phyloP scores from a whole-genome alignment of 2,113 vertebrate species.

The Spea bombifrons region DNA sequence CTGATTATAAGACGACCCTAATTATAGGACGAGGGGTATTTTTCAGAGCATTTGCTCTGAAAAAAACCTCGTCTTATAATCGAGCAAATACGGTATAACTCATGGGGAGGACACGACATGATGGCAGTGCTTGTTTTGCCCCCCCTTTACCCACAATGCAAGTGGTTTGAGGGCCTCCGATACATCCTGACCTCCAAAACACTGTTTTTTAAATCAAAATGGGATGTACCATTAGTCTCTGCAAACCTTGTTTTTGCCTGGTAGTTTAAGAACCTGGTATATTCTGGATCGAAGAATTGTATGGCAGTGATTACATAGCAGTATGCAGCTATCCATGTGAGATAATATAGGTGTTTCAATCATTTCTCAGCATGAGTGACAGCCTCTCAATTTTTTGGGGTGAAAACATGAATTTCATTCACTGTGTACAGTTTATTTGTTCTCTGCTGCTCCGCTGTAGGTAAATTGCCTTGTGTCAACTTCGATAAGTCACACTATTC shows the following conservation, averaged over 20 bases:
- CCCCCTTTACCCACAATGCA: too few species aligned
- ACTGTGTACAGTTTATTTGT: constrained; percentile 23
- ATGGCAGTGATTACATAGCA: constrained; percentile 31
- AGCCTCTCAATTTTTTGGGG: constrained; percentile 35
- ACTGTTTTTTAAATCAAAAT: too few species aligned
- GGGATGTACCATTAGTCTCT: not conserved
- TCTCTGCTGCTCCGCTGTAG: constrained; percentile 12
- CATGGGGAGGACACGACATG: too few species aligned
- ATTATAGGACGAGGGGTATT: too few species aligned
- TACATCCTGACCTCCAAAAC: too few species aligned
- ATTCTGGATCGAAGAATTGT: constrained; percentile 30
- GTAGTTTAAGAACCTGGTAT: not conserved
- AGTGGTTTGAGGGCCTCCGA: too few species aligned
- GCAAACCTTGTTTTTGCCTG: constrained; percentile 3
- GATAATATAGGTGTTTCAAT: constrained; percentile 45
- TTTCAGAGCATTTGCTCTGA: too few species aligned
- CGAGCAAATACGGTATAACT: too few species aligned
- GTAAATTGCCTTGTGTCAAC: constrained; percentile 35
- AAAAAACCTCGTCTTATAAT: too few species aligned
- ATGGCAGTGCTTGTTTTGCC: too few species aligned
- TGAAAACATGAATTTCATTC: constrained; percentile 37
- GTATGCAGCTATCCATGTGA: constrained; percentile 20
- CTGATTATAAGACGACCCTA: too few species aligned
- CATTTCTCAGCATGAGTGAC: constrained; percentile 38
- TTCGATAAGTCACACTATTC: constrained; percentile 27